Base-by-base conservation (phyloP, 2,888 invertebrate species). In the Troides helena region DNA sequence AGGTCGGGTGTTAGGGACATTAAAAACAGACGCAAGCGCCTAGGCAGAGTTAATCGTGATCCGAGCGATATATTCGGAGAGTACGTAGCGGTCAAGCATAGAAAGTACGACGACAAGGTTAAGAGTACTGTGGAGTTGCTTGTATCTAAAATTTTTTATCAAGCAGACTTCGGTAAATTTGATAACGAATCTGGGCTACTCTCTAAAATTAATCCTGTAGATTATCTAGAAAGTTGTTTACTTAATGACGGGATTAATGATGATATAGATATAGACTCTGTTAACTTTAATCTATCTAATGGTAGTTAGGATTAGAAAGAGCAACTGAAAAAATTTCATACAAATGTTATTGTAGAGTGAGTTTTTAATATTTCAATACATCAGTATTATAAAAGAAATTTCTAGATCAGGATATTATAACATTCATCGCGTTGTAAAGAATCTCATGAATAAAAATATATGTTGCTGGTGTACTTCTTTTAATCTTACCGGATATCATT, bases 101-200 rank as follows among this genome's bases (percentile, higher is more conserved):
- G 67, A 57, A 62, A 62, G 18, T 67, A 67, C 43, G 39, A 23
- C n/a, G 56, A 43, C 39, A 62, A 17, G 46, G 67, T 62, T 23
- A 62, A 17, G 62, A 62, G 67, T 23, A 7, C 57, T 7, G 67
- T 67, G 2, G 65, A 69, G 25, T 56, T 64, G 58, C 21, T 69
- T 23, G 60, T 69, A 39, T 64, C 59, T 14, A 64, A 64, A 30
- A 50, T 69, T 10, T 56, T 69, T 12, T 63, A 50, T 59, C 17
- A 58, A 4, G 68, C 65, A 7, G 64, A 69, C 36, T 12, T 64
- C 25, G 64, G 68, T 23, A 69, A 64, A 18, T 69, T 59, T 30
- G 36, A 59, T 43, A 36, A 62, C 60, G 12, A 14, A 5, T 18
- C 53, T 39, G 1, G 10, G 39, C 39, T 10, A 39, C 39, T 10